Evolutionary conservation across 2,113 vertebrate species (phyloP), one percentile per base, ranked within the genome.

Genomic region (Prochilodus magdalenae): DNA sequence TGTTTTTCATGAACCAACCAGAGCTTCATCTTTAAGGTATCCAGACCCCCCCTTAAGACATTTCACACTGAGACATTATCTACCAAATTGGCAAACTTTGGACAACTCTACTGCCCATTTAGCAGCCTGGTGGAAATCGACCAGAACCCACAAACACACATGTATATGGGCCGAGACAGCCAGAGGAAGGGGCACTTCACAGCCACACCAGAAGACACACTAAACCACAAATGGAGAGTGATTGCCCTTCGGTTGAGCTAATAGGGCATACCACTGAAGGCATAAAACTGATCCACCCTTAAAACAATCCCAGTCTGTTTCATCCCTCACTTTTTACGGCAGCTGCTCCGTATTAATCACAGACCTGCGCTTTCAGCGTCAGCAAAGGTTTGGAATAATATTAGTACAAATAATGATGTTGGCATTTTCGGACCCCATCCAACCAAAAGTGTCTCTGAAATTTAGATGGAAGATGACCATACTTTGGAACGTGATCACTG

Each of bases 221-320:
- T 26, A 55, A 57, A 57, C 44, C 30, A 76, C 55, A 85, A 77
- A 73, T 40, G 1, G 47, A 77, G 75, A 81, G 66, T 27, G 26
- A 33, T 70, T 60, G 77, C n/a, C 73, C 20, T 66, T 81, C 70
- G 15, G 22, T 67, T 72, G 51, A 60, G 73, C 79, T 77, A 81
- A 85, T 66, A 66, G 33, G 16, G 12, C 71, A n/a, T 27, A 77
- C 33, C 77, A 33, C 36, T 77, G 47, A 84, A 73, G 16, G 22
- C 24, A 49, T 85, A 65, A 80, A 55, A 62, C n/a, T 66, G 51
- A 49, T 59, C 75, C 33, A 77, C 65, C 44, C 73, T 66, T 70
- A 26, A 57, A 53, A 66, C 57, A 33, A 26, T 76, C 71, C 49
- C 3, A 18, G 49, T 8, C 26, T 14, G 18, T 22, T 5, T 44